Evolutionary conservation across 2,797 vertebrate genomes (phyloP).

Genomic region (Schizopygopsis pylzovi): DNA sequence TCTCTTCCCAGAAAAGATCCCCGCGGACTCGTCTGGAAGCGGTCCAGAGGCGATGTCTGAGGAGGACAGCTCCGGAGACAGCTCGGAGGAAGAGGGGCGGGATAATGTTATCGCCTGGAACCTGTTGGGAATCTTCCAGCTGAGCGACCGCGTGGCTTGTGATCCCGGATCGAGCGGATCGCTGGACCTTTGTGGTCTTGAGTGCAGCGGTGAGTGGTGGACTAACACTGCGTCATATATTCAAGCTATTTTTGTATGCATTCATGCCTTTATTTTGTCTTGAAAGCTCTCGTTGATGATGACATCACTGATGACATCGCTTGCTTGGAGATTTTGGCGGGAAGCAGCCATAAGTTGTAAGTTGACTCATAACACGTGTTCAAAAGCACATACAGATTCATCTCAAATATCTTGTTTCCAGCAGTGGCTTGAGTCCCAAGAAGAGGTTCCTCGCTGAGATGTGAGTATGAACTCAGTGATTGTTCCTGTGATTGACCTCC

Average conservation of each 20-base stretch:
- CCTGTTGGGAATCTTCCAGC: constrained; percentile 59
- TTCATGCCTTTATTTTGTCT: neutral
- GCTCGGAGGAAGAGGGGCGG: neutral
- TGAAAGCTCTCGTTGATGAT: constrained; percentile 64
- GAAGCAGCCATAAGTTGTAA: neutral
- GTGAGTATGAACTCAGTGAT: constrained; percentile 9
- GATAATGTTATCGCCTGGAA: neutral
- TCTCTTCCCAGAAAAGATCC: neutral
- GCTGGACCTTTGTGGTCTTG: constrained; percentile 46
- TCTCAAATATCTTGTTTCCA: constrained; percentile 1
- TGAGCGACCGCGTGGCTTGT: constrained; percentile 47
- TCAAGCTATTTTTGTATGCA: neutral
- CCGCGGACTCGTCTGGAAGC: neutral
- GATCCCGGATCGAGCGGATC: constrained; percentile 24
- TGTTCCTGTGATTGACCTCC: too few species aligned
- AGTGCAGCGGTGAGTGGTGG: constrained; percentile 50
- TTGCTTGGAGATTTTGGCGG: constrained; percentile 24
- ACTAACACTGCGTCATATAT: neutral
- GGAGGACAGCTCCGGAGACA: constrained; percentile 20
- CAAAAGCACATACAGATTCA: neutral
- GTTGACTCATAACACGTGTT: neutral
- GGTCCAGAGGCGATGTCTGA: neutral
- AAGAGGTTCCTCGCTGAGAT: neutral
- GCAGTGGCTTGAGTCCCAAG: neutral
- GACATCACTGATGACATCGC: constrained; percentile 40